phyloP scores from a whole-genome alignment of 2,888 invertebrate species.

The Drosophila birchii region DNA sequence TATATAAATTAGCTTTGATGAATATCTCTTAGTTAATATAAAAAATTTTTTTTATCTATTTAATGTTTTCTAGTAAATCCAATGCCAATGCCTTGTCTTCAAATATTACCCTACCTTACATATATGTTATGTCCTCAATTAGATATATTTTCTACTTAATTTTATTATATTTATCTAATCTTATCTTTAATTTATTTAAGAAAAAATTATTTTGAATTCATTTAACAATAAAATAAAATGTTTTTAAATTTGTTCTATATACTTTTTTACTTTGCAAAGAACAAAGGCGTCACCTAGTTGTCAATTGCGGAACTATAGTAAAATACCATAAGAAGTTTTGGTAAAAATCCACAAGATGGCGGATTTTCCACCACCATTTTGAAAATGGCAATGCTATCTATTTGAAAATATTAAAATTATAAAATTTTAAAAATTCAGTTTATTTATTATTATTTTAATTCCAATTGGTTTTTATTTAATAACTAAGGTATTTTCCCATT shows the following conservation, averaged over 20 bases:
- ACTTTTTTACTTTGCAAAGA: neutral
- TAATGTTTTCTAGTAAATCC: too few relatives aligned
- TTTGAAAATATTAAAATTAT: neutral
- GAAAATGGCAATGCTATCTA: neutral
- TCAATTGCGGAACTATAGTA: neutral
- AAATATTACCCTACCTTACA: too few relatives aligned
- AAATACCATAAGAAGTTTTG: neutral
- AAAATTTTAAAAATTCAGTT: neutral
- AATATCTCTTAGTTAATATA: too few relatives aligned
- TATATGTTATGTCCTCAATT: too few relatives aligned
- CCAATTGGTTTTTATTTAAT: fast-evolving
- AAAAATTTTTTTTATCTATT: too few relatives aligned
- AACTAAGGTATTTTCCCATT: neutral
- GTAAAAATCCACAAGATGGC: neutral
- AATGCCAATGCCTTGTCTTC: too few relatives aligned
- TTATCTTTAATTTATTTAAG: too few relatives aligned
- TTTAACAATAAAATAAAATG: neutral
- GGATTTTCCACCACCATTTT: neutral
- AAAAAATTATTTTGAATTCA: neutral
- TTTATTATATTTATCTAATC: too few relatives aligned
- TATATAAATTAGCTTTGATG: neutral
- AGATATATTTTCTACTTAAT: too few relatives aligned
- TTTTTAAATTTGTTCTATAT: neutral
- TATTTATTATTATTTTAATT: neutral
- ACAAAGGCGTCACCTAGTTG: neutral